Evolutionary conservation across 2,797 vertebrate genomes (phyloP), one percentile per base, ranked within the genome.

Genomic region (Scarus forsteni): DNA sequence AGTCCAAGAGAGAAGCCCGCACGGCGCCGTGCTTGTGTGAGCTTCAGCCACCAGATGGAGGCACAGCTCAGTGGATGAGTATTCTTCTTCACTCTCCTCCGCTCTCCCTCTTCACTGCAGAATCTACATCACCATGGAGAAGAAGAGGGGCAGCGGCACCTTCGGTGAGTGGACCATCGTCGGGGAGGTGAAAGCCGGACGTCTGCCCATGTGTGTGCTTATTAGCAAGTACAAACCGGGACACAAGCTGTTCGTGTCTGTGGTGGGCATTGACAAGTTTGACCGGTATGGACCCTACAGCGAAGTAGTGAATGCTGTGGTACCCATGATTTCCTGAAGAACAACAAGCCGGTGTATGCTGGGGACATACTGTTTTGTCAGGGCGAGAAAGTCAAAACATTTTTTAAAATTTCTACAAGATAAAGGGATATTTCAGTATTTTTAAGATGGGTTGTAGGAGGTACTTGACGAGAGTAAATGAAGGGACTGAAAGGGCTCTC

Each of bases 201-300:
- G 80, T 2, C 81, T 94, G 60, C 93, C 94, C 44, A 94, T 93
- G 84, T 91, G 85, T 19, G 85, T 88, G 39, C 52, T 90, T 63
- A 57, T 94, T 48, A 80, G 13, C 3, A 86, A 85, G 16, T 91
- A 84, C 66, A 83, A 79, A 38, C 72, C 81, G 0, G 88, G 91
- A 3, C 84, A 75, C 64, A 89, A 75, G 65, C 64, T 92, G 49
- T 91, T 85, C 48, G 91, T 94, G 7, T 51, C 84, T 12, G 87
- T 94, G 27, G 82, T 94, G 12, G 90, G 89, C 14, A 88, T 85
- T 49, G 90, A 92, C 75, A 38, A 15, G 36, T 92, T 89, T n/a
- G 82, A 73, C 12, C 86, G 90, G 0, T 87, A 78, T 1, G 91
- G 91, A 59, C 86, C 89, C 0, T 90, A 85, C 42, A 92, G 90